Base-by-base conservation (phyloP, 2,888 invertebrate species). In the Cheilosia vernalis region DNA sequence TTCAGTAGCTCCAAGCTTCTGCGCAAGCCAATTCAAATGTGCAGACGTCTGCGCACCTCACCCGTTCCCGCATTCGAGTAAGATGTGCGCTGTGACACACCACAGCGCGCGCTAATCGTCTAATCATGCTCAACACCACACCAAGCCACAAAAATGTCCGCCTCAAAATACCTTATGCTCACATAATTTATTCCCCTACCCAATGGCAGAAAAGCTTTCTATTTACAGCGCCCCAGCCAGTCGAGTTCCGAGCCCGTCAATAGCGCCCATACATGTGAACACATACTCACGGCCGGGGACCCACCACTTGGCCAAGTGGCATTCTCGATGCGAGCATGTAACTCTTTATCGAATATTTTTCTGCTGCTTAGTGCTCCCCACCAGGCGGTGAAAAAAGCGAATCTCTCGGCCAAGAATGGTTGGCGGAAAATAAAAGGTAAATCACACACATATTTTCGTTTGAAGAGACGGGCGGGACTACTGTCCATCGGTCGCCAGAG, bases 141-240 rank as follows among this genome's bases (percentile, higher is more conserved):
- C 64, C 84, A 80, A 80, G 80, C 80, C 81, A 85, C 67, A 85
- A 63, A 69, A 85, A 85, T 85, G 85, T 85, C 85, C 85, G 85
- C 85, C 85, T 85, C 72, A 72, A 85, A 85, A 85, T 85, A 67
- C 67, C 81, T 85, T 76, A 81, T 76, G 81, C 85, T 85, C 85
- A 81, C 85, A 85, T 85, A 81, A 85, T 85, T 85, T 81, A 85
- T 85, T 85, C 85, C 77, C 76, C 85, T 80, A 85, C 85, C 85
- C 85, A 85, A 85, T 85, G 72, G 81, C 85, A 85, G 81, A 77
- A 72, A 77, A 85, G 85, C 81, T 85, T 81, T 85, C 85, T 85
- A 85, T 85, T 85, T 85, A 85, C 85, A 76, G 76, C 81, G 77
- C 55, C 67, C 63, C 85, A 85, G 81, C 85, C 85, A 85, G 85